These are phyloP conservation scores for Sabellastarte sp. DNA, from an alignment of 2,888 invertebrate species.

Conservation along the genomic window DNA sequence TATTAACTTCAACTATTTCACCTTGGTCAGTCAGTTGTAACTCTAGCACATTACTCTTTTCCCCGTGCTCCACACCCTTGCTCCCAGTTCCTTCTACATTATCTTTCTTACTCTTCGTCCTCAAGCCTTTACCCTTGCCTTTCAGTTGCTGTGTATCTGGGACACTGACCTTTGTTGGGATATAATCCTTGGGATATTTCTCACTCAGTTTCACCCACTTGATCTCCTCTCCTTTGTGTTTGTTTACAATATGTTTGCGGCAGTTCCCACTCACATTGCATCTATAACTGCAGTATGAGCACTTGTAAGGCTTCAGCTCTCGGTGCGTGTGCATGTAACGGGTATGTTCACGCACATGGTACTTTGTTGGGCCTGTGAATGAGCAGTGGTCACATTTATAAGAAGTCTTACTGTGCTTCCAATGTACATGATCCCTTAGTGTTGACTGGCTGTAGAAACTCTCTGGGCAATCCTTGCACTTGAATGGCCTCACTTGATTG, in stretches of 20 bases:
- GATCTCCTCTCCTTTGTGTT: not conserved
- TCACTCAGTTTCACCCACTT: conserved; percentile 2
- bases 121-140: too few relatives aligned
- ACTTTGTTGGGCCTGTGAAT: not conserved
- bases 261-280: not conserved
- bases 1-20: too few relatives aligned
- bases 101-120: too few relatives aligned
- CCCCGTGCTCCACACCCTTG: too few relatives aligned
- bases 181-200: too few relatives aligned
- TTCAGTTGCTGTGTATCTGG: too few relatives aligned
- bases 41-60: too few relatives aligned
- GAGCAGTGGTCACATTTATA: not conserved
- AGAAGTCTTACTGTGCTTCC: conserved; percentile 6
- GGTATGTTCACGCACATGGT: not conserved
- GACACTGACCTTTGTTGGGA: too few relatives aligned
- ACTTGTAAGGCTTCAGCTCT: not conserved
- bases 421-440: conserved; percentile 4
- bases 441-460: conserved; percentile 12
- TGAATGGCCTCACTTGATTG: conserved; percentile 7
- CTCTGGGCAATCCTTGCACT: conserved; percentile 13
- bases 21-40: too few relatives aligned
- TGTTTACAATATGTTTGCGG: not conserved
- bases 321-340: not conserved
- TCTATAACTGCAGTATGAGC: not conserved
- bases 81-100: too few relatives aligned